Conservation (phyloP, 1,140 invertebrate species). For the Mycetomoellerius zeteki region DNA sequence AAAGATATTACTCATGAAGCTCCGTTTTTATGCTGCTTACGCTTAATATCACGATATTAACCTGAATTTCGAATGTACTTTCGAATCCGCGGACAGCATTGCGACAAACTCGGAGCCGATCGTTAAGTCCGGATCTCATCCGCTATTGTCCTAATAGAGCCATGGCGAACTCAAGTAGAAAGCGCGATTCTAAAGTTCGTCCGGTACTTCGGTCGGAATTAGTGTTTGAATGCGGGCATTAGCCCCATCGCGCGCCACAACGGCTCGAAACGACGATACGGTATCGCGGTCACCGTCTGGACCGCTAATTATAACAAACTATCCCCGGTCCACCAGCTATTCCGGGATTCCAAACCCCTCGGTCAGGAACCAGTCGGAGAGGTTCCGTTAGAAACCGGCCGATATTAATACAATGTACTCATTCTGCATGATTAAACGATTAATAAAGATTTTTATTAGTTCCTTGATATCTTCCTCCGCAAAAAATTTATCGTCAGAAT, state of each 20-base stretch:
- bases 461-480: not conserved
- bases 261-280: conserved; percentile 57
- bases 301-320: conserved; percentile 78
- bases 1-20: not conserved
- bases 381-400: not conserved
- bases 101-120: conserved; percentile 48
- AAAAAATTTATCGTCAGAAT: not conserved
- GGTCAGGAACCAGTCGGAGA: not conserved
- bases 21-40: not conserved
- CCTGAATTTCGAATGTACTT: conserved; percentile 1
- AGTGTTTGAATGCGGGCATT: conserved; percentile 70
- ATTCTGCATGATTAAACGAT: conserved; percentile 45
- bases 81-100: conserved; percentile 21
- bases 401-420: conserved; percentile 21
- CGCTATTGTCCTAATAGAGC: conserved; percentile 47
- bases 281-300: conserved; percentile 66
- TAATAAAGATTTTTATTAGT: conserved; percentile 25
- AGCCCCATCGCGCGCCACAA: conserved; percentile 57
- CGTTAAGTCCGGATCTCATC: conserved; percentile 51
- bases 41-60: not conserved
- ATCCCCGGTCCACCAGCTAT: conserved; percentile 54
- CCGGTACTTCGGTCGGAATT: conserved; percentile 66
- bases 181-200: conserved; percentile 61
- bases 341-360: conserved; percentile 53
- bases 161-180: conserved; percentile 40